Evolutionary conservation across 2,797 vertebrate species (phyloP).

Genomic region (Garrulus glandarius): DNA sequence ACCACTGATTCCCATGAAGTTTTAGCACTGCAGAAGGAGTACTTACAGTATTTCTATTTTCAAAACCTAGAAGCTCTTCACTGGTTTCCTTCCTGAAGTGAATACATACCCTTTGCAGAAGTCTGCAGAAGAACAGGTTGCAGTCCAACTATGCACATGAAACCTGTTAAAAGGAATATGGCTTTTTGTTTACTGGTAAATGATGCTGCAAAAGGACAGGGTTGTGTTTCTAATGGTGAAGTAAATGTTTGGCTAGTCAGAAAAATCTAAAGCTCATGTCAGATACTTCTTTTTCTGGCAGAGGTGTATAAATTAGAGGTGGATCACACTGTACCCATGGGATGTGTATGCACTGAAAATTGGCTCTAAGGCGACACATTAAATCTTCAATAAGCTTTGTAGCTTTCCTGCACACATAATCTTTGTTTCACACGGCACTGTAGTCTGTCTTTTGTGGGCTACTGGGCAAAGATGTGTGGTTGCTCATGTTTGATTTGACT

Average conservation of each 20-base stretch:
- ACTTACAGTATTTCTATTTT: background rate
- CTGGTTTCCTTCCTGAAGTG: background rate
- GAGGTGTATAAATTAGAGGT: background rate
- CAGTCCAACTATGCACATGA: background rate
- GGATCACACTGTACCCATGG: background rate
- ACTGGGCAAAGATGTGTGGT: rapidly evolving
- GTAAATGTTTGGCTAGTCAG: background rate
- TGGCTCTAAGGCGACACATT: background rate
- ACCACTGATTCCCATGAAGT: rapidly evolving
- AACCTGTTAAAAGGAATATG: background rate
- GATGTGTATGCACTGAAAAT: rapidly evolving
- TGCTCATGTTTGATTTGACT: background rate
- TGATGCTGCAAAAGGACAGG: background rate
- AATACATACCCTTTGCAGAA: background rate
- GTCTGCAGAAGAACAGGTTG: background rate
- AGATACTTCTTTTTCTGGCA: background rate
- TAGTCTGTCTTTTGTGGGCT: background rate
- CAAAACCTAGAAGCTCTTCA: background rate
- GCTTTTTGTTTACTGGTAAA: background rate
- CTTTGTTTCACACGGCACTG: background rate
- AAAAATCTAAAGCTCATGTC: background rate
- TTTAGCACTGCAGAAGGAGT: background rate
- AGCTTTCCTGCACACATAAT: background rate
- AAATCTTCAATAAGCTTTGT: background rate
- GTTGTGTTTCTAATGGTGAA: background rate